Conservation (phyloP, 2,113 vertebrate species). For the Baryphthengus martii region DNA sequence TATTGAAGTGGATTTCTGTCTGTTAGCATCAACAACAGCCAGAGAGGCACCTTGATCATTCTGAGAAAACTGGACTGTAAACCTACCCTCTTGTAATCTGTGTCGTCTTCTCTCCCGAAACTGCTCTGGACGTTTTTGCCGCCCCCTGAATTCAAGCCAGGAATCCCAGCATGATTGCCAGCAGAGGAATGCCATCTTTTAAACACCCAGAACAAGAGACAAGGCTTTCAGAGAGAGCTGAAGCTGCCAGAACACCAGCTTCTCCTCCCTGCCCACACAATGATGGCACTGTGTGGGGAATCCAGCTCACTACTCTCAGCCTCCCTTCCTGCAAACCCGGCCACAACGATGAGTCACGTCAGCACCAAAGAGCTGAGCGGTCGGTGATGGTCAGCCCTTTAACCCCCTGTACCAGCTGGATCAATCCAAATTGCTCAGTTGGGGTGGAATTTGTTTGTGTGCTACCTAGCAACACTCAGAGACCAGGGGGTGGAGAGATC, state of each 20-base stretch:
- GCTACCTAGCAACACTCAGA: background rate
- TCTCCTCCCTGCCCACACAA: conserved; percentile 66
- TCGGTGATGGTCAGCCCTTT: background rate
- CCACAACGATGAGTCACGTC: conserved; percentile 22
- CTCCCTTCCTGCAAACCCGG: background rate
- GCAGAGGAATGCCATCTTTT: conserved; percentile 75
- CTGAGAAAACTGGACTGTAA: conserved; percentile 36
- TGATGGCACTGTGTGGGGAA: conserved; percentile 63
- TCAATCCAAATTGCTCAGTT: conserved; percentile 18
- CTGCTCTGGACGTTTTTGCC: conserved; percentile 47
- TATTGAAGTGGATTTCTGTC: conserved; percentile 8
- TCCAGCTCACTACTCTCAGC: background rate
- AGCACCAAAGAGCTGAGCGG: conserved; percentile 11
- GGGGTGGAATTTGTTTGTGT: conserved; percentile 6
- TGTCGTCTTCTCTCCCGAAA: background rate
- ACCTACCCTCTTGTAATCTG: background rate
- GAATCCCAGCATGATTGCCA: conserved; percentile 31
- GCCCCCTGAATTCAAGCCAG: conserved; percentile 47
- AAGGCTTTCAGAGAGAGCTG: conserved; percentile 67
- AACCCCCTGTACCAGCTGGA: conserved; percentile 26
- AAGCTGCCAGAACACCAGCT: conserved; percentile 71
- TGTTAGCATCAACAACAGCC: background rate
- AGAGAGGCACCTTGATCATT: conserved; percentile 42
- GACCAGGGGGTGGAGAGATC: background rate
- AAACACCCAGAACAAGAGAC: conserved; percentile 72